phyloP scores from a whole-genome alignment of 2,113 vertebrate genomes.

The Pachypanchax playfairii region DNA sequence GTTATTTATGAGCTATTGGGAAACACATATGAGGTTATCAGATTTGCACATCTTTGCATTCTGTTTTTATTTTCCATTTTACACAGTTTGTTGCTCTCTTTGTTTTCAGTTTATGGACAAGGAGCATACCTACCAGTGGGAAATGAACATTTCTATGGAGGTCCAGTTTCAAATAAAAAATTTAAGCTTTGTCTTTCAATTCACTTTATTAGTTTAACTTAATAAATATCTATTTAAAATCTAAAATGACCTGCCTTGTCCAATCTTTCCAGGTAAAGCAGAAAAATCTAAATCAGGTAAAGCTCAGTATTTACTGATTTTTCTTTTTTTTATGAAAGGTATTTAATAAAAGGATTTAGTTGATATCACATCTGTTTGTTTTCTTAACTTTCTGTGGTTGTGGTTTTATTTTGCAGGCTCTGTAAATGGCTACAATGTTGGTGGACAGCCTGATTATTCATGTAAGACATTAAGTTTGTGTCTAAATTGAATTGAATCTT shows the following conservation, averaged over 20 bases:
- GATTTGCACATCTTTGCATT: too few species aligned
- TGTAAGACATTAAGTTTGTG: constrained; percentile 38
- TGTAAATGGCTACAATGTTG: constrained; percentile 45
- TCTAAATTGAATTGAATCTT: neutral
- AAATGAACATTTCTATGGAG: constrained; percentile 53
- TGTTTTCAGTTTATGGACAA: constrained; percentile 59
- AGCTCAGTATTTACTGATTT: too few species aligned
- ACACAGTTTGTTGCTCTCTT: neutral
- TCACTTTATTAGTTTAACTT: too few species aligned
- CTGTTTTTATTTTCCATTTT: too few species aligned
- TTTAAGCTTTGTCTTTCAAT: too few species aligned
- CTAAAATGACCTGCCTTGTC: too few species aligned
- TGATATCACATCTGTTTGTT: neutral
- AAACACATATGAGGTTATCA: too few species aligned
- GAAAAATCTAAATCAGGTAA: too few species aligned
- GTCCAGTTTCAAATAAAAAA: constrained; percentile 15
- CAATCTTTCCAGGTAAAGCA: too few species aligned
- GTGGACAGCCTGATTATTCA: constrained; percentile 62
- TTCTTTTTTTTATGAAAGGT: neutral
- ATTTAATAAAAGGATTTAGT: too few species aligned
- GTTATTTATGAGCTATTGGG: too few species aligned
- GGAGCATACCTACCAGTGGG: constrained; percentile 49
- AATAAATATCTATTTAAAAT: too few species aligned
- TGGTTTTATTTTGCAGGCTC: constrained; percentile 45
- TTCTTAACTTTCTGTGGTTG: neutral